These are phyloP conservation scores for Tetropium fuscum DNA, from an alignment of 2,888 invertebrate genomes.

Conservation along the genomic window DNA sequence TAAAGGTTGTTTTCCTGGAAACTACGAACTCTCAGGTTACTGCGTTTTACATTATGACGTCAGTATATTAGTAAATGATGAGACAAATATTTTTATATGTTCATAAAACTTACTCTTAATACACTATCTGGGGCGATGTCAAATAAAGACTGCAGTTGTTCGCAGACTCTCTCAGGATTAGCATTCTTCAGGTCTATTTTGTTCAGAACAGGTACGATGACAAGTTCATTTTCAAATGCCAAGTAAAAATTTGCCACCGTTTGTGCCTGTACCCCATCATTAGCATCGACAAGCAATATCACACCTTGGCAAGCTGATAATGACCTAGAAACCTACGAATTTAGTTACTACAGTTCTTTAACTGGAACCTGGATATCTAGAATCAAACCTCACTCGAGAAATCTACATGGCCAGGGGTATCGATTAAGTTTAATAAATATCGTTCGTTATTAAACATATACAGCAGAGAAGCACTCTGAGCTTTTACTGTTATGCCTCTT, in stretches of 20 bases:
- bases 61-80: no score
- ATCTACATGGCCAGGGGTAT: slow-evolving; percentile 99
- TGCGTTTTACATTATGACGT: no score
- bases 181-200: slow-evolving; percentile 97
- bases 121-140: slow-evolving; percentile 80
- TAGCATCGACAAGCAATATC: slow-evolving; percentile 94
- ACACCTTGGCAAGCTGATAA: slow-evolving; percentile 95
- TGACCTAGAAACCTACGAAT: slow-evolving; percentile 80
- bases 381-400: slow-evolving; percentile 93
- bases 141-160: slow-evolving; percentile 85
- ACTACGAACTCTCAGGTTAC: no score
- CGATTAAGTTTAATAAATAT: slow-evolving; percentile 94
- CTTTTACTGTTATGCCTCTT: slow-evolving; percentile 98
- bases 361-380: background rate
- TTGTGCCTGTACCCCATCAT: slow-evolving; percentile 96
- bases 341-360: slow-evolving; percentile 14
- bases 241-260: slow-evolving; percentile 97
- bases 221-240: slow-evolving; percentile 84
- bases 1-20: no score
- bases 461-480: slow-evolving; percentile 92
- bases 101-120: slow-evolving; percentile 78
- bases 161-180: slow-evolving; percentile 83
- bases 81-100: no score
- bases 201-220: slow-evolving; percentile 93
- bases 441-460: slow-evolving; percentile 76